Evolutionary conservation across 2,113 vertebrate species (phyloP).

Genomic region (Hyperopisus bebe): DNA sequence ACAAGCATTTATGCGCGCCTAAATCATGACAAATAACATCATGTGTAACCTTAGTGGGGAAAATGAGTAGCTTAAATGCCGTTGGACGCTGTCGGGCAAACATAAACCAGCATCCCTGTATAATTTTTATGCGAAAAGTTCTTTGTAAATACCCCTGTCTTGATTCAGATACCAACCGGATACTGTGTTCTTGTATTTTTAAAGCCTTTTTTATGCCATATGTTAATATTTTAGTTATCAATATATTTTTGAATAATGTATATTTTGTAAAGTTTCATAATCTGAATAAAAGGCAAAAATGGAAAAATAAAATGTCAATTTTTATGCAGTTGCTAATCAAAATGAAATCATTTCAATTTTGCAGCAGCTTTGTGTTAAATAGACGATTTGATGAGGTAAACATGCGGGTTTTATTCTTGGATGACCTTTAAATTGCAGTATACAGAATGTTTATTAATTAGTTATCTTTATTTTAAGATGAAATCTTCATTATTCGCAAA

Average conservation of each 20-base stretch:
- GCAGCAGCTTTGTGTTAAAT: neutral
- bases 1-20: constrained; percentile 52
- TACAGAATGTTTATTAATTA: neutral
- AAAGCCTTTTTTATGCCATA: neutral
- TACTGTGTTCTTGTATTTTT: neutral
- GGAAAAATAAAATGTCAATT: neutral
- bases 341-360: neutral
- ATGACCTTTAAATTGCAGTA: neutral
- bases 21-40: constrained; percentile 53
- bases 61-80: neutral
- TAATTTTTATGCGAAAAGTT: neutral
- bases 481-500: neutral
- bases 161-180: neutral
- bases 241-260: constrained; percentile 31
- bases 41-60: neutral
- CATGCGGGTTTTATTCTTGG: neutral
- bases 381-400: neutral
- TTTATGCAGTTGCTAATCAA: neutral
- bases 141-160: neutral
- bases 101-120: neutral
- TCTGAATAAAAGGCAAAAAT: constrained; percentile 36
- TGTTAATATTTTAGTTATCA: constrained; percentile 7
- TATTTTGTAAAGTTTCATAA: constrained; percentile 36
- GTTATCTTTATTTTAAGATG: neutral
- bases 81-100: neutral